Evolutionary conservation across 2,888 invertebrate genomes (phyloP).

Genomic region (Chloroclystis v-ata): DNA sequence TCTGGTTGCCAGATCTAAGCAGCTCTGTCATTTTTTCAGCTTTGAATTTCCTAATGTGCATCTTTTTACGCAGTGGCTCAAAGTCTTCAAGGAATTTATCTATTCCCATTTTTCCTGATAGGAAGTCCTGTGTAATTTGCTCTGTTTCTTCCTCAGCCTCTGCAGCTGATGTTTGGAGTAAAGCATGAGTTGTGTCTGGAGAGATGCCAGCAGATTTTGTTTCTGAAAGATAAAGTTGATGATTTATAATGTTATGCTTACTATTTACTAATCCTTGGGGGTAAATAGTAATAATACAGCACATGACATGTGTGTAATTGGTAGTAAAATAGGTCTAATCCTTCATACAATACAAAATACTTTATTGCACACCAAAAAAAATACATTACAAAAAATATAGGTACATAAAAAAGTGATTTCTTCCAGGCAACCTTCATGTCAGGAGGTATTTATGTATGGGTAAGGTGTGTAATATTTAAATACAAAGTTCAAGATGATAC

Average conservation of each 20-base stretch:
- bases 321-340: too few species aligned
- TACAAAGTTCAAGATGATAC: conserved; percentile 30
- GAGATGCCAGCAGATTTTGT: conserved; percentile 86
- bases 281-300: too few species aligned
- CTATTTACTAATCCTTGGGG: too few species aligned
- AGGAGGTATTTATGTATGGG: too few species aligned
- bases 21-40: conserved; percentile 94
- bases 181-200: conserved; percentile 90
- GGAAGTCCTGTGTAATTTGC: conserved; percentile 86
- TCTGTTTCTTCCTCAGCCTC: conserved; percentile 97
- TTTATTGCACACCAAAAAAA: too few species aligned
- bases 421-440: too few species aligned
- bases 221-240: conserved; percentile 74
- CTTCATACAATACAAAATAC: too few species aligned
- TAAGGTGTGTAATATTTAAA: too few species aligned
- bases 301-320: too few species aligned
- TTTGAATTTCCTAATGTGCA: conserved; percentile 88
- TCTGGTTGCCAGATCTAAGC: conserved; percentile 62
- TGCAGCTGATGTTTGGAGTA: conserved; percentile 93
- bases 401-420: too few species aligned
- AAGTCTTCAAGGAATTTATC: conserved; percentile 94
- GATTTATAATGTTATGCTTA: too few species aligned
- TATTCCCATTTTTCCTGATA: conserved; percentile 82
- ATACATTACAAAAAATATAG: too few species aligned
- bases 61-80: conserved; percentile 80